Evolutionary conservation across 2,888 invertebrate species (phyloP).

Genomic region (Meiosimyza decipiens): DNA sequence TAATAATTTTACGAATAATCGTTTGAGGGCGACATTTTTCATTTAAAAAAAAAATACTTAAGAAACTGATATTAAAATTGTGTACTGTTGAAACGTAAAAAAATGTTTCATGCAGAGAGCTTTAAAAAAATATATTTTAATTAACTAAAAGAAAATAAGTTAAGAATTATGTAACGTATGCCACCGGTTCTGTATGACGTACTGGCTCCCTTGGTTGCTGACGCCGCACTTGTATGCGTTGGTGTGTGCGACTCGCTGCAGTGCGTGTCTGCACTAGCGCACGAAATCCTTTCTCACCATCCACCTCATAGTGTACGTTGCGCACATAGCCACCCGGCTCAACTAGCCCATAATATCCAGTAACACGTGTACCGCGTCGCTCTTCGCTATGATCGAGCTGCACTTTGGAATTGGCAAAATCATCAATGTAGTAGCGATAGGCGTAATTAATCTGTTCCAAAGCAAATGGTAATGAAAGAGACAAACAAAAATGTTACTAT

Average conservation of each 20-base stretch:
- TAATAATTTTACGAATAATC: too few species aligned
- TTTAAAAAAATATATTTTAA: background rate
- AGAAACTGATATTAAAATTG: too few species aligned
- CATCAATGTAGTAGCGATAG: constrained; percentile 59
- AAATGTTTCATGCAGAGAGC: too few species aligned
- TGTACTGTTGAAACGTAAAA: too few species aligned
- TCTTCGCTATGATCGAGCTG: constrained; percentile 61
- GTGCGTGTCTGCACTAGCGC: constrained; percentile 59
- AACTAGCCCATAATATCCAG: constrained; percentile 58
- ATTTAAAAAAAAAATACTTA: too few species aligned
- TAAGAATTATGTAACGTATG: constrained; percentile 50
- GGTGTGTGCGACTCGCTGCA: constrained; percentile 58
- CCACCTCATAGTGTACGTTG: constrained; percentile 60
- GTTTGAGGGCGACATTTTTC: too few species aligned
- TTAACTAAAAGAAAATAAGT: background rate
- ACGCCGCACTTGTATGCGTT: constrained; percentile 49
- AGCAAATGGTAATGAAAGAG: background rate
- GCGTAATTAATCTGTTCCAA: constrained; percentile 55
- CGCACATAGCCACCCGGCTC: constrained; percentile 61
- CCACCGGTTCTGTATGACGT: constrained; percentile 55
- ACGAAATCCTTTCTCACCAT: constrained; percentile 55
- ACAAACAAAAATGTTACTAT: too few species aligned
- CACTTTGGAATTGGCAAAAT: constrained; percentile 56
- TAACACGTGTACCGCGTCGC: constrained; percentile 55
- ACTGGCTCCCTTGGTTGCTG: constrained; percentile 51